A percentile compares a stretch with the other conserved stretches of the same genome.
Evolutionary conservation across 2,888 invertebrate genomes (phyloP).

Genomic region (Hydrotaea cyrtoneurina): DNA sequence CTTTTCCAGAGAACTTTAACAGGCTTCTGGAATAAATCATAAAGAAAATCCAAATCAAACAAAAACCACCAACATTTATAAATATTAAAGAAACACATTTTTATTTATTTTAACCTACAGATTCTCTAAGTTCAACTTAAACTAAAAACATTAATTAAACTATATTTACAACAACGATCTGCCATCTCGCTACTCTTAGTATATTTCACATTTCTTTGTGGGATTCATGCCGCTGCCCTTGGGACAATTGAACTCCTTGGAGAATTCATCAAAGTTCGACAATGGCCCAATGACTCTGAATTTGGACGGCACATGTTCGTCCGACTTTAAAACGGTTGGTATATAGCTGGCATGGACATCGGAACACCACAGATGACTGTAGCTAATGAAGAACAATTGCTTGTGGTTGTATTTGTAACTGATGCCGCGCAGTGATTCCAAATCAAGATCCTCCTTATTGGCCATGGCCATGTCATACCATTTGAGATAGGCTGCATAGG

Average conservation of each 20-base stretch:
- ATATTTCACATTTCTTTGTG: constrained; percentile 76
- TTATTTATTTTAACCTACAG: no score
- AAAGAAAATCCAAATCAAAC: no score
- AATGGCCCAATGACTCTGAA: constrained; percentile 76
- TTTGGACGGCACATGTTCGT: constrained; percentile 72
- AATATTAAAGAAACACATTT: no score
- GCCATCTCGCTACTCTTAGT: constrained; percentile 70
- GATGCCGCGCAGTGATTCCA: constrained; percentile 73
- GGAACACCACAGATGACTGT: constrained; percentile 77
- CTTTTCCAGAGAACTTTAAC: no score
- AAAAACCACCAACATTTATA: no score
- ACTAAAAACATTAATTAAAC: no score
- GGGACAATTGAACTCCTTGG: constrained; percentile 76
- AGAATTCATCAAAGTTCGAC: constrained; percentile 78
- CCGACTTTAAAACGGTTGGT: neutral
- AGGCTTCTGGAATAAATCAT: no score
- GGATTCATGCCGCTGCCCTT: constrained; percentile 76
- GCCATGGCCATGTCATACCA: constrained; percentile 71
- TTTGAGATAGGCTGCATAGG: constrained; percentile 75
- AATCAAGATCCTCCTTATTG: constrained; percentile 54
- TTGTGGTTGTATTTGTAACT: constrained; percentile 71
- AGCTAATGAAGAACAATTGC: constrained; percentile 78
- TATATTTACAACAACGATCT: no score
- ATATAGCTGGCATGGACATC: constrained; percentile 67
- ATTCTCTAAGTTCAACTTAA: no score